Base-by-base conservation (phyloP, 2,888 invertebrate genomes). In the Seira musarum region DNA sequence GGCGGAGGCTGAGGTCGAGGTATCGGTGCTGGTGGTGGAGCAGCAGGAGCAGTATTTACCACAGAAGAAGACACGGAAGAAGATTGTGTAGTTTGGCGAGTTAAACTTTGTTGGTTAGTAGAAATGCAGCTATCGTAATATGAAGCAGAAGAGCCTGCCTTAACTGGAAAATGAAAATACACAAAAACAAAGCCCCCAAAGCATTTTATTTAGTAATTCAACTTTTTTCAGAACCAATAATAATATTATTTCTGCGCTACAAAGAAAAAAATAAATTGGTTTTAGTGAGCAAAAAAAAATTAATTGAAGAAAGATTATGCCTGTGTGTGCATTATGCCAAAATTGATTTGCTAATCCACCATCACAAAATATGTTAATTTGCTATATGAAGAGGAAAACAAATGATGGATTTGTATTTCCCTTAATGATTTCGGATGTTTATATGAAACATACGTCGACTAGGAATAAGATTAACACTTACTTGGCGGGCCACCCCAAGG, bases 61-160 rank as follows among this genome's bases (percentile, higher is more conserved):
- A 70, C 70, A 70, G 80, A 80, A 70, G 80, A 80, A 60, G 64
- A 64, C 49, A 25, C 13, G 17, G 75, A 40, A 49, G 68, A 68
- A 24, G 75, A 61, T 69, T 81, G 80, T 22, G 75, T 57, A 67
- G 76, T 71, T 67, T 73, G 75, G 40, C 63, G 71, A 67, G 72
- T 84, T 84, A 84, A 69, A 73, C 61, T 77, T 80, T 82, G 81
- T 80, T 84, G 76, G 81, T 81, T 85, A 85, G 85, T 84, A 83
- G 82, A 81, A 78, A 82, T 81, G 83, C 80, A 83, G 83, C 85
- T 85, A 85, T 82, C 84, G 81, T 82, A 84, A 76, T 81, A 80
- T 71, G 83, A 82, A 82, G 83, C 79, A 77, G 81, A 78, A 73
- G 83, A 83, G 80, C 84, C 84, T 79, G 82, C 83, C 75, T 83